These are phyloP conservation scores for Desmodus rotundus DNA, from an alignment of 2,113 vertebrate genomes.

Conservation along the genomic window DNA sequence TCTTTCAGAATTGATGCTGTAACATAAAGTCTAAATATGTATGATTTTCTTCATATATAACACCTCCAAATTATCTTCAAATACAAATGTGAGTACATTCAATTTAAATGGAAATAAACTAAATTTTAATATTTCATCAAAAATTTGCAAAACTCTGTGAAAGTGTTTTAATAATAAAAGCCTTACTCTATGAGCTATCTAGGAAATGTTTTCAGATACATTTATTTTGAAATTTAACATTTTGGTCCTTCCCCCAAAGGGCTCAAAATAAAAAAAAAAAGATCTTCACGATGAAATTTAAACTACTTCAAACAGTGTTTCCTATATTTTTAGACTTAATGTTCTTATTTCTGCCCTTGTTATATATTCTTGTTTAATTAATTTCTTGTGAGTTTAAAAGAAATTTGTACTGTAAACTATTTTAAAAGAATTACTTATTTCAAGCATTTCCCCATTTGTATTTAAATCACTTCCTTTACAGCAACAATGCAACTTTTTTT, in stretches of 20 bases:
- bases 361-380: slow-evolving; percentile 53
- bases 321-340: slow-evolving; percentile 45
- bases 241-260: not conserved
- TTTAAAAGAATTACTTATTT: slow-evolving; percentile 52
- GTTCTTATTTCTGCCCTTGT: not conserved
- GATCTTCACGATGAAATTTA: not conserved
- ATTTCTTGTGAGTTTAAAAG: slow-evolving; percentile 58
- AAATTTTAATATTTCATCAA: not conserved
- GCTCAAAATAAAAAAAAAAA: not conserved
- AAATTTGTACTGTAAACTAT: slow-evolving; percentile 31
- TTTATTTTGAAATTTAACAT: not conserved
- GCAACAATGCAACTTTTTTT: not conserved
- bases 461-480: slow-evolving; percentile 50
- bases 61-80: not conserved
- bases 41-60: not conserved
- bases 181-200: not conserved
- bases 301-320: slow-evolving; percentile 12
- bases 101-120: not conserved
- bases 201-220: not conserved
- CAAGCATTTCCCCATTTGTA: not conserved
- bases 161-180: slow-evolving; percentile 4
- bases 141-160: not conserved
- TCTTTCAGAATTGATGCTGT: not conserved
- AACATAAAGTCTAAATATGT: not conserved
- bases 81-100: not conserved